These are phyloP conservation scores for Apocrypta bakeri DNA, from an alignment of 1,140 invertebrate species.

Conservation along the genomic window DNA sequence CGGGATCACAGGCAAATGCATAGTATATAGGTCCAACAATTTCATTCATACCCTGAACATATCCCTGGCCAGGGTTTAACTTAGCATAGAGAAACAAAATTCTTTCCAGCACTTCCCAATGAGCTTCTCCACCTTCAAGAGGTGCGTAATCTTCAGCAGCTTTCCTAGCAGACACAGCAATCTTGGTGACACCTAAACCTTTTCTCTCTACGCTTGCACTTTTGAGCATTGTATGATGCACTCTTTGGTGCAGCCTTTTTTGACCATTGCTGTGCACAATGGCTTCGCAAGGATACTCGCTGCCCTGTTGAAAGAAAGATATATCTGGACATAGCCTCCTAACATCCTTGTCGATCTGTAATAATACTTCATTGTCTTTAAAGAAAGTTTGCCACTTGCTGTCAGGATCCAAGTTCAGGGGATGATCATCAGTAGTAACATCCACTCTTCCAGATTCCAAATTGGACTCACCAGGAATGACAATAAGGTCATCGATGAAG, in stretches of 20 bases:
- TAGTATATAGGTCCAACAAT: constrained; percentile 99
- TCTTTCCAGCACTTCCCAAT: constrained; percentile 98
- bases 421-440: constrained; percentile 84
- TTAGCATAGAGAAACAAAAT: constrained; percentile 98
- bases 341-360: constrained; percentile 98
- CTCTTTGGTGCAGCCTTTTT: constrained; percentile 89
- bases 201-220: constrained; percentile 92
- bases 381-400: constrained; percentile 96
- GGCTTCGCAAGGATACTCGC: constrained; percentile 86
- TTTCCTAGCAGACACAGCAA: constrained; percentile 79
- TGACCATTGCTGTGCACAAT: constrained; percentile 84
- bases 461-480: constrained; percentile 81
- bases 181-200: constrained; percentile 92
- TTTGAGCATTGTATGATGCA: constrained; percentile 88
- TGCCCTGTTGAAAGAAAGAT: constrained; percentile 96
- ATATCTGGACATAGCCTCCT: constrained; percentile 95
- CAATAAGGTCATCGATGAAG: constrained; percentile 90
- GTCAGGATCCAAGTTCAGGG: constrained; percentile 93
- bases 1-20: constrained; percentile 93
- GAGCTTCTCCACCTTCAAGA: constrained; percentile 89
- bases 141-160: constrained; percentile 87
- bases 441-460: constrained; percentile 75
- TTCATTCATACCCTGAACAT: constrained; percentile 99
- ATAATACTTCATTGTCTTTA: constrained; percentile 96
- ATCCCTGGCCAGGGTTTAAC: constrained; percentile 97